A percentile compares a stretch with the other conserved stretches of the same genome.
Evolutionary conservation across 1,140 invertebrate species (phyloP).

Genomic region (Hesperophylax magnus): DNA sequence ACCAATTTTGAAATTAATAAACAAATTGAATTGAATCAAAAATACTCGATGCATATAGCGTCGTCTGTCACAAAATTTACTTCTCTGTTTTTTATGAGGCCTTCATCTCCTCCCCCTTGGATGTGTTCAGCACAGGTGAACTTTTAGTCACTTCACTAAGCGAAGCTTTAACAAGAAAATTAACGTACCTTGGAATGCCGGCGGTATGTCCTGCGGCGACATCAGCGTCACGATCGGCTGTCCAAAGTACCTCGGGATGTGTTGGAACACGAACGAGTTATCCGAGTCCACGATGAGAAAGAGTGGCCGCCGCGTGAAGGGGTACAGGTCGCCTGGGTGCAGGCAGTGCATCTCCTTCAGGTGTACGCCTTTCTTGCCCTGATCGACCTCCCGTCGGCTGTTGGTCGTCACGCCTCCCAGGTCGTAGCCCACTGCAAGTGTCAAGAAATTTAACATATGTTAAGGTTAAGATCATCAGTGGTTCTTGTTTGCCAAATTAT

Average conservation of each 20-base stretch:
- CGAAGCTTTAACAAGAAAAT: too few relatives aligned
- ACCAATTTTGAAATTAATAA: too few relatives aligned
- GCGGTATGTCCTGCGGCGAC: slow-evolving; percentile 92
- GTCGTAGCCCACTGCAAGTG: slow-evolving; percentile 87
- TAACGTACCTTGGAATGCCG: slow-evolving; percentile 81
- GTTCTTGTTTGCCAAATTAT: too few relatives aligned
- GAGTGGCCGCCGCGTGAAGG: slow-evolving; percentile 92
- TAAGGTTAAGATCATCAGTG: too few relatives aligned
- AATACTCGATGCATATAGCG: too few relatives aligned
- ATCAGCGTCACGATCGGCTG: slow-evolving; percentile 95
- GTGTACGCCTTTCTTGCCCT: slow-evolving; percentile 75
- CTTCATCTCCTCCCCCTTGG: too few relatives aligned
- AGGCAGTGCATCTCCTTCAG: slow-evolving; percentile 83
- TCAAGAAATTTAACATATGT: too few relatives aligned
- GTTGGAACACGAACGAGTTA: slow-evolving; percentile 94
- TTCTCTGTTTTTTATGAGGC: too few relatives aligned
- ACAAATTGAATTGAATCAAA: too few relatives aligned
- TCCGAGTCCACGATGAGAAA: slow-evolving; percentile 96
- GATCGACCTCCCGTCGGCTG: slow-evolving; percentile 80
- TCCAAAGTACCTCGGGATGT: slow-evolving; percentile 92
- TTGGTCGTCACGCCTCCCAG: slow-evolving; percentile 92
- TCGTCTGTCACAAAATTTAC: too few relatives aligned
- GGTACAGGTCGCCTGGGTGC: slow-evolving; percentile 93
- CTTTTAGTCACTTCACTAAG: too few relatives aligned
- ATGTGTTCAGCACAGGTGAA: too few relatives aligned